These are phyloP conservation scores for Xylota sylvarum DNA, from an alignment of 2,888 invertebrate genomes.

Conservation along the genomic window DNA sequence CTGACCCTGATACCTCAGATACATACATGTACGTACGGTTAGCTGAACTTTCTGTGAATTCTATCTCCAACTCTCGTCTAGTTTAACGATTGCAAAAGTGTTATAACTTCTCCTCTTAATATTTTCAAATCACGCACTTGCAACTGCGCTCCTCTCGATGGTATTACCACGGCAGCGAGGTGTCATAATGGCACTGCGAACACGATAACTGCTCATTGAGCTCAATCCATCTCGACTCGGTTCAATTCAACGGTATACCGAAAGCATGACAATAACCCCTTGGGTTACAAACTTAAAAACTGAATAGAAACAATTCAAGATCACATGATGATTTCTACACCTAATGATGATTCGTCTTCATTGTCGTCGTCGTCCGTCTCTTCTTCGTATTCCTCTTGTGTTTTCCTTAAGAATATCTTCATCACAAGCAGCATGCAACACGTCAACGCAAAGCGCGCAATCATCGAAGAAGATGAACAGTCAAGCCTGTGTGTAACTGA, in stretches of 20 bases:
- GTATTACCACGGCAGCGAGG: constrained; percentile 10
- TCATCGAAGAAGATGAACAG: constrained; percentile 43
- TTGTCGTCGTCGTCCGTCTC: not conserved
- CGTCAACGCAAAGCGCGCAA: constrained; percentile 42
- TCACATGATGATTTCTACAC: constrained; percentile 62
- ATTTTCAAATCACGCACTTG: not conserved
- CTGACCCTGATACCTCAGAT: no score
- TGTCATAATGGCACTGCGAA: constrained; percentile 56
- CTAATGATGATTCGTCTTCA: constrained; percentile 54
- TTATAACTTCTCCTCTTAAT: not conserved
- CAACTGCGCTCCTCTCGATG: not conserved
- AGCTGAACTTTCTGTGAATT: no score
- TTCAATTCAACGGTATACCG: constrained; percentile 51
- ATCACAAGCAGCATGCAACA: constrained; percentile 64
- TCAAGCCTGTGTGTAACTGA: constrained; percentile 48
- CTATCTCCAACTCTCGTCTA: no score
- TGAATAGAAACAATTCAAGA: constrained; percentile 58
- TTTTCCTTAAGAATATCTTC: constrained; percentile 48
- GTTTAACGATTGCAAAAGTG: no score
- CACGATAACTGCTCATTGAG: constrained; percentile 48
- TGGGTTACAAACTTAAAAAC: constrained; percentile 5
- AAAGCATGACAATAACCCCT: constrained; percentile 40
- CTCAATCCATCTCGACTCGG: constrained; percentile 39
- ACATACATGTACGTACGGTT: no score
- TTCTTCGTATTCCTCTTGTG: not conserved